Evolutionary conservation across 2,113 vertebrate genomes (phyloP).

Genomic region (Chitala chitala): DNA sequence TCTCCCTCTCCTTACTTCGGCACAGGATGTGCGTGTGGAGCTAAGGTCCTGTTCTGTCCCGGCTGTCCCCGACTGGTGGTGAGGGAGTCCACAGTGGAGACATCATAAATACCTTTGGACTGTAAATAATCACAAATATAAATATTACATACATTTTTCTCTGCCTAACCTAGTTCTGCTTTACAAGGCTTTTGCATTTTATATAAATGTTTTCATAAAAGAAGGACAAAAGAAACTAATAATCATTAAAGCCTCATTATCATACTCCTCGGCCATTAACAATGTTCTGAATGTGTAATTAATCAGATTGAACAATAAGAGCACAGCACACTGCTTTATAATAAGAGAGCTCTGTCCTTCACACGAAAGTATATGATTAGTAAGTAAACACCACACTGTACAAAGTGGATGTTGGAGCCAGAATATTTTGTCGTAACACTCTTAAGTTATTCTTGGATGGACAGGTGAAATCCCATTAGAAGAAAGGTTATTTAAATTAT

Average conservation of each 20-base stretch:
- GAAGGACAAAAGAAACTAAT: not conserved
- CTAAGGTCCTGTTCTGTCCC: not conserved
- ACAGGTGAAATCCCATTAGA: too few species aligned
- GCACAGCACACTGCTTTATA: not conserved
- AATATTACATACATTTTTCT: not conserved
- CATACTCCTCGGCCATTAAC: not conserved
- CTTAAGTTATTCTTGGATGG: too few species aligned
- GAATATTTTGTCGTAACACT: too few species aligned
- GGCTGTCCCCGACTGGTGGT: too few species aligned
- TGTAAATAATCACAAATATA: conserved; percentile 6
- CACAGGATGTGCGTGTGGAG: too few species aligned
- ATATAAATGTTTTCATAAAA: conserved; percentile 21
- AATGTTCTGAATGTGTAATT: conserved; percentile 1
- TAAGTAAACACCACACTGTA: too few species aligned
- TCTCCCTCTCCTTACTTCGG: too few species aligned
- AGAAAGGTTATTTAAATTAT: too few species aligned
- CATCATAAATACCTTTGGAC: not conserved
- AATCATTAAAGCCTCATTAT: not conserved
- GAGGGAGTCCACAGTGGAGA: not conserved
- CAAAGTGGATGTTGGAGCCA: too few species aligned
- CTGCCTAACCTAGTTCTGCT: conserved; percentile 1
- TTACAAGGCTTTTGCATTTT: not conserved
- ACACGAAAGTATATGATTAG: not conserved
- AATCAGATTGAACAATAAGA: not conserved
- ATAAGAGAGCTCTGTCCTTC: not conserved